Evolutionary conservation across 2,113 vertebrate genomes (phyloP).

Genomic region (Brachirus orientalis): DNA sequence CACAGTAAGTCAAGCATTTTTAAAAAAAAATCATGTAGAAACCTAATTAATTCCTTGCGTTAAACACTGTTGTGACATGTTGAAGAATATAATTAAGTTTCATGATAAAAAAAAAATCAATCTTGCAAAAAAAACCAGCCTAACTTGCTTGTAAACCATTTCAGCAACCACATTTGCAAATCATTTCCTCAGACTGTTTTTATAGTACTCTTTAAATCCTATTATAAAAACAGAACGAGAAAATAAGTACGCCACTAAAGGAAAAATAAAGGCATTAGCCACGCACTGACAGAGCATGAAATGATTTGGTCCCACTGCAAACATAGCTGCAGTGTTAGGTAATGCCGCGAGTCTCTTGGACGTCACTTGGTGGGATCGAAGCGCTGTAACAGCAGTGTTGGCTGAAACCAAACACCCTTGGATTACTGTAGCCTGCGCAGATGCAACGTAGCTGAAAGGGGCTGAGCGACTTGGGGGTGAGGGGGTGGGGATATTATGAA

Average conservation of each 20-base stretch:
- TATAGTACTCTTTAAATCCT: constrained; percentile 49
- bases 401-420: constrained; percentile 76
- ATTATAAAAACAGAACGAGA: constrained; percentile 51
- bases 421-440: constrained; percentile 68
- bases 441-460: constrained; percentile 58
- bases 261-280: constrained; percentile 57
- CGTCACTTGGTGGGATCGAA: constrained; percentile 52
- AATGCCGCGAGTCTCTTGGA: constrained; percentile 51
- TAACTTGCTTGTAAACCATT: constrained; percentile 31
- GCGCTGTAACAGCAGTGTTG: constrained; percentile 57
- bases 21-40: no score
- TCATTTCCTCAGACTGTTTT: constrained; percentile 59
- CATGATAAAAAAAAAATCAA: constrained; percentile 12
- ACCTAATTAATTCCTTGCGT: no score
- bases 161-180: constrained; percentile 48
- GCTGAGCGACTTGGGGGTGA: constrained; percentile 41
- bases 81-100: constrained; percentile 28
- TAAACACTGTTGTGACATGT: no score
- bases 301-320: constrained; percentile 59
- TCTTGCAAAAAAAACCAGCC: constrained; percentile 8
- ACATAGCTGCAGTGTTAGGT: constrained; percentile 67
- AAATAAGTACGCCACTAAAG: constrained; percentile 38
- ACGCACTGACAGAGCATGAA: constrained; percentile 58
- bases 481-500: constrained; percentile 46
- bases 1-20: no score